Base-by-base conservation (phyloP, 2,888 invertebrate genomes). In the Timema cristinae region DNA sequence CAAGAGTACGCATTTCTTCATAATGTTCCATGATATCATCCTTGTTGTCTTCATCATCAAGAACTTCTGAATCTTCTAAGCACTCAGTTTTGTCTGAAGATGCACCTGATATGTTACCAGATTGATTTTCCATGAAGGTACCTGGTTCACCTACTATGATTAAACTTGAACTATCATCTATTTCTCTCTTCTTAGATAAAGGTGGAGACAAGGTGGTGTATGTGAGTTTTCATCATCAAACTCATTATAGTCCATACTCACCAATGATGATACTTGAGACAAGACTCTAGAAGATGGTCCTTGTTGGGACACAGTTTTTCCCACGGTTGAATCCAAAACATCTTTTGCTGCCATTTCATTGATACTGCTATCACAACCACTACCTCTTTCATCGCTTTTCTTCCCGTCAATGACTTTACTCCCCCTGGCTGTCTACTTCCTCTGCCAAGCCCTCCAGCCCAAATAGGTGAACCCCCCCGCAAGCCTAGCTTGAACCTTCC, bases 401-500 rank as follows among this genome's bases (percentile, higher is more conserved):
- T 32, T 63, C 32, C 32, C 32, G 32, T 32, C 32, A 32, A 32
- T 73, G 72, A 80, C 71, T 74, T 61, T 71, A 4, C 56, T 32
- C 13, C 51, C 48, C 70, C 48, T 32, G 61, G 61, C 16, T 50
- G 71, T 11, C 68, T 69, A 11, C 69, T 66, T 59, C 71, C 71
- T 50, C 71, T 16, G 32, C 68, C 69, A 50, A 66, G 69, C 32
- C 71, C 72, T 50, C 67, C 63, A 8, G 73, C 71, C 79, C 79
- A 79, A 77, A 79, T 78, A 2, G 80, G 80, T 47, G 78, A 77
- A 48, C 81, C 81, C 47, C 81, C 81, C 68, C 77, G 81, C 78
- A 79, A 82, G 73, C 85, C 91, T 5, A 88, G 83, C 77, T 87
- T 88, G 76, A 86, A 84, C 79, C 88, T 89, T 0, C 85, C 86